Evolutionary conservation across 2,888 invertebrate species (phyloP), one percentile per base, ranked within the genome.

Genomic region (Rotaria sp.): DNA sequence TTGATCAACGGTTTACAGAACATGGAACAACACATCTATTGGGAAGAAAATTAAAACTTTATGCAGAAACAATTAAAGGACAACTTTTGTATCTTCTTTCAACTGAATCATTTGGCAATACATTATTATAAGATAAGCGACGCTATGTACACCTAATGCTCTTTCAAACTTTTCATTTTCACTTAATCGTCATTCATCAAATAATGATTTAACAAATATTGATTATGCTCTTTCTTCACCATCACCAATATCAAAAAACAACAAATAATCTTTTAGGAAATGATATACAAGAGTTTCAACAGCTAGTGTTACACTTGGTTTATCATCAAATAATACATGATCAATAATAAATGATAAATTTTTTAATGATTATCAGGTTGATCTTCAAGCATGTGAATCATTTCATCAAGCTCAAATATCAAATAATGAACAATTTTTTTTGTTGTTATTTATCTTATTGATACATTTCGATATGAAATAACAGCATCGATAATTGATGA

Each of bases 21-120:
- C 38, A 85, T 52, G 57, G 93, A 67, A 67, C 67, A 35, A 67
- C 67, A 35, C 67, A 94, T 86, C 94, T 94, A 87, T 93, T 95
- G 74, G 95, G 95, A 38, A 94, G 94, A 88, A 94, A 95, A 92
- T 93, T 97, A 89, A 94, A 94, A 89, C 93, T 96, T 84, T 97
- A 97, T 92, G 95, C 96, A 84, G 94, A 94, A 91, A 94, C 93
- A 93, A 93, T 94, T 88, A 94, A 94, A 90, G 93, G 94, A 89
- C 93, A 95, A 91, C 91, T 95, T 89, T 90, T 15, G 1, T 13
- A 67, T 35, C 67, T 67, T 90, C 92, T 95, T 85, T 94, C 94
- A 85, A 94, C 94, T 89, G 93, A 95, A 88, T 94, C 94, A 75
- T 93, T 94, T 91, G 95, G 95, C 90, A 94, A 94, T 89, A 94